These are phyloP conservation scores for Drosophila lacertosa DNA, from an alignment of 1,140 invertebrate species.

Conservation along the genomic window DNA sequence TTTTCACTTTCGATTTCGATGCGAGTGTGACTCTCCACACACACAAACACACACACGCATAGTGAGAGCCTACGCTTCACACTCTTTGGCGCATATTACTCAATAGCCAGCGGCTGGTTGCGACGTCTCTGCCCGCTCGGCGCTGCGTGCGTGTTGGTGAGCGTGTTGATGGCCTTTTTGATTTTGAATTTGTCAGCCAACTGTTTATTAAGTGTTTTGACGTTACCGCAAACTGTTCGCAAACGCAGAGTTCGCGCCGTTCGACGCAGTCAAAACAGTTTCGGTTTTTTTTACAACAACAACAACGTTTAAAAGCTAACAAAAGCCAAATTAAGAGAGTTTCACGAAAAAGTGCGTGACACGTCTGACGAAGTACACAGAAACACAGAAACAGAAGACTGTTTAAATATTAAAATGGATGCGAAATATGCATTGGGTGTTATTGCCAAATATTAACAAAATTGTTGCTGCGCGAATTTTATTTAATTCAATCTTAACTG, in stretches of 20 bases:
- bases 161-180: constrained; percentile 77
- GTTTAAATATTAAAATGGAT: constrained; percentile 41
- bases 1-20: constrained; percentile 78
- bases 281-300: background rate
- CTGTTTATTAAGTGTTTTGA: constrained; percentile 83
- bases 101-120: constrained; percentile 60
- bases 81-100: constrained; percentile 76
- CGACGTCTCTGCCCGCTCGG: constrained; percentile 21
- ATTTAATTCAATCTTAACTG: constrained; percentile 40
- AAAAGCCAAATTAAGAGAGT: background rate
- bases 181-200: constrained; percentile 82
- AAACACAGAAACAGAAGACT: too few species aligned
- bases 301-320: constrained; percentile 10
- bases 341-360: constrained; percentile 41
- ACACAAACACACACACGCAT: constrained; percentile 28
- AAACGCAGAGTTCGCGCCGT: constrained; percentile 44
- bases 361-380: constrained; percentile 4
- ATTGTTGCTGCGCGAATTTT: constrained; percentile 27
- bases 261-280: constrained; percentile 18
- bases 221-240: constrained; percentile 79
- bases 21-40: constrained; percentile 54
- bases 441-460: constrained; percentile 40
- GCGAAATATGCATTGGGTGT: constrained; percentile 36
- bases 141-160: constrained; percentile 41
- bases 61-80: constrained; percentile 24